A percentile compares a stretch with the other conserved stretches of the same genome.
Conservation (phyloP, 2,113 vertebrate species). For the Psephotus haematonotus region DNA sequence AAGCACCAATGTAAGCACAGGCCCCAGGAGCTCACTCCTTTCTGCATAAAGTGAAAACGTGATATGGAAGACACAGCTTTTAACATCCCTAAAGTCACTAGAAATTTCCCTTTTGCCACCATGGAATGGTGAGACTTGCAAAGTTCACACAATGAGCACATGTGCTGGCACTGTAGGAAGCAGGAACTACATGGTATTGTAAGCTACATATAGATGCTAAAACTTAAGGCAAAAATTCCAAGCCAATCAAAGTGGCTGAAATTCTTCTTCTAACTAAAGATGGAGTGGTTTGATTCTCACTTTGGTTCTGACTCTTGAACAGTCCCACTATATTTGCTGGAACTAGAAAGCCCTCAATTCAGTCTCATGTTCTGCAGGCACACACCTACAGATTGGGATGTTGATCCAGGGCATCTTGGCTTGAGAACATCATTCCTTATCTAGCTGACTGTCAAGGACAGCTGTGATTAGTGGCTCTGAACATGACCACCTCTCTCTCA, state of each 20-base stretch:
- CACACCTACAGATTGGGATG: background rate
- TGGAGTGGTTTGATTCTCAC: background rate
- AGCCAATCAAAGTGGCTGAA: background rate
- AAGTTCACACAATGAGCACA: background rate
- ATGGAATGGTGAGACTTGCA: background rate
- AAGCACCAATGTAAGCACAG: background rate
- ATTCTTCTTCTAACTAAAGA: background rate
- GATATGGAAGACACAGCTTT: background rate
- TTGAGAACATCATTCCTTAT: background rate
- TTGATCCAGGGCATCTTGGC: background rate
- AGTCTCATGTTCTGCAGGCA: background rate
- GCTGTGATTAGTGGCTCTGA: slow-evolving; percentile 33
- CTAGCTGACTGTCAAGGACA: background rate
- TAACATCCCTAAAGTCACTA: background rate
- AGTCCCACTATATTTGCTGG: background rate
- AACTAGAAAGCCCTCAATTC: background rate
- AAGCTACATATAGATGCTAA: background rate
- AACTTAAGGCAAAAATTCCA: background rate
- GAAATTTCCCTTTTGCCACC: background rate
- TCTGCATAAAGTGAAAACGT: background rate
- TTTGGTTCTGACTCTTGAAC: background rate
- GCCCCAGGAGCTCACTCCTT: background rate
- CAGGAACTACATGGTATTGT: background rate
- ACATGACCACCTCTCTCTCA: background rate
- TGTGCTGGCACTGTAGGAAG: background rate